Evolutionary conservation across 2,797 vertebrate species (phyloP).

Genomic region (Enteromius anoplus): DNA sequence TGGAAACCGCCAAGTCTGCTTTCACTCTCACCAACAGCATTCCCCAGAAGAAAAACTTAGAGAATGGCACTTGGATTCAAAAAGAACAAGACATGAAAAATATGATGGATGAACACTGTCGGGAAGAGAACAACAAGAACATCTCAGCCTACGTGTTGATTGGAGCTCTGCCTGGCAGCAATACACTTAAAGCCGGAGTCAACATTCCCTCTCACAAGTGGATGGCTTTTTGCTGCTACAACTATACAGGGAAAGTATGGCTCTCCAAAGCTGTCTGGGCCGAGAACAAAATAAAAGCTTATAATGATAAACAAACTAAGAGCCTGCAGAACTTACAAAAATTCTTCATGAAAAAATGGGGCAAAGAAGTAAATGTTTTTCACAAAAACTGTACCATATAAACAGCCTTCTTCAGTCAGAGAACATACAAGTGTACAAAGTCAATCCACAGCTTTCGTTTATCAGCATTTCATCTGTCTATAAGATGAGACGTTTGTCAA

Average conservation of each 20-base stretch:
- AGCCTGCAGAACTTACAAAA: background rate
- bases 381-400: background rate
- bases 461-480: too few species aligned
- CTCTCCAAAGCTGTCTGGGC: background rate
- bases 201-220: slow-evolving; percentile 16
- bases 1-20: background rate
- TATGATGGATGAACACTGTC: background rate
- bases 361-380: fast-evolving
- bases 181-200: background rate
- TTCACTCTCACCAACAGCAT: slow-evolving; percentile 4
- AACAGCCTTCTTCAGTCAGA: too few species aligned
- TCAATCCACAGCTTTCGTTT: too few species aligned
- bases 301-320: too few species aligned
- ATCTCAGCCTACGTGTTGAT: background rate
- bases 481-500: too few species aligned
- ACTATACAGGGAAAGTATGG: fast-evolving
- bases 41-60: background rate
- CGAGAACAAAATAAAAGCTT: background rate
- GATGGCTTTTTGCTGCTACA: slow-evolving; percentile 1
- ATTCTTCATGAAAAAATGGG: fast-evolving
- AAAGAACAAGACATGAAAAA: background rate
- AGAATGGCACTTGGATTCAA: background rate
- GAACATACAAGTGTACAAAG: too few species aligned
- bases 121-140: background rate
- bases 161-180: background rate